Percentiles rank a stretch among this genome's conserved stretches.
phyloP scores from a whole-genome alignment of 2,113 vertebrate genomes.

The Tychaedon coryphoeus region DNA sequence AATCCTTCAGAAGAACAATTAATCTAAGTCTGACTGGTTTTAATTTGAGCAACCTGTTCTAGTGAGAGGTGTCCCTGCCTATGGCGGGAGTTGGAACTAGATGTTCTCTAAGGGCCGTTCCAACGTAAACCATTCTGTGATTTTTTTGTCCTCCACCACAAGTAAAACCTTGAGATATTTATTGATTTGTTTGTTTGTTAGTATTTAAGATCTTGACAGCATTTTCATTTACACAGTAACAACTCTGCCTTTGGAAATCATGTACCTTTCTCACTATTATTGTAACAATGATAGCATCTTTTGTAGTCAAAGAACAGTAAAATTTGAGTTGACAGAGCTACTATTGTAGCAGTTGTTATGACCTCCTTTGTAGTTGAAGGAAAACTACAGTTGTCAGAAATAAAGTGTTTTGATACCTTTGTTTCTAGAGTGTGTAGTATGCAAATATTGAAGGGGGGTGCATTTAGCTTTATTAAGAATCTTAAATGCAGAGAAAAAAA shows the following conservation, averaged over 20 bases:
- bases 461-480: neutral
- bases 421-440: neutral
- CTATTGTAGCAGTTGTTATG: neutral
- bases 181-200: neutral
- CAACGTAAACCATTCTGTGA: neutral
- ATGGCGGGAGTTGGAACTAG: neutral
- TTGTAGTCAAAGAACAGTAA: neutral
- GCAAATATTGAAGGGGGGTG: neutral
- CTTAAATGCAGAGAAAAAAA: neutral
- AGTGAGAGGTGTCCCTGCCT: neutral
- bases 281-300: neutral
- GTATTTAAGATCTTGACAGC: neutral
- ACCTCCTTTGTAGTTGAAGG: neutral
- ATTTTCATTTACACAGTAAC: neutral
- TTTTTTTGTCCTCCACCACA: neutral
- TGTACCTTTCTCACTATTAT: neutral
- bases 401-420: neutral
- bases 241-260: neutral
- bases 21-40: neutral
- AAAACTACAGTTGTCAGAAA: neutral
- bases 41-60: neutral
- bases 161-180: neutral
- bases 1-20: neutral
- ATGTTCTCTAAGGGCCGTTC: neutral
- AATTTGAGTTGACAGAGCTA: neutral